These are phyloP conservation scores for Peromyscus californicus DNA, from an alignment of 2,113 vertebrate genomes.

Conservation along the genomic window DNA sequence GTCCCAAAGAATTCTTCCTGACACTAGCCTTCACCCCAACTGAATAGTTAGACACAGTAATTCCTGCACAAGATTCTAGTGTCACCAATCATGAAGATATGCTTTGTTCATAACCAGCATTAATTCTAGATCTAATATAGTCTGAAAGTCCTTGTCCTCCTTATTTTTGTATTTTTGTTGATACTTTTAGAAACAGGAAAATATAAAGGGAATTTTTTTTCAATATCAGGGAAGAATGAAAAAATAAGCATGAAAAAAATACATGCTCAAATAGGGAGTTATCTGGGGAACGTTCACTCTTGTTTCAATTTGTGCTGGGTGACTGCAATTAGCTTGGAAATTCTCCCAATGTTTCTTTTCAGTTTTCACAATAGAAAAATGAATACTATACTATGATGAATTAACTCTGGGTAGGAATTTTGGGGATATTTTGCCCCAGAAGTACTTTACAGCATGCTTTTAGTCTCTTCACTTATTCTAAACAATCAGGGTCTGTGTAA, in stretches of 20 bases:
- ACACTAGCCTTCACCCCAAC: fast-evolving
- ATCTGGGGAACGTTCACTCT: neutral
- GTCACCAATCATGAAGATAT: neutral
- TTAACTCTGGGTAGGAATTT: neutral
- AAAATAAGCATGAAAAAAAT: neutral
- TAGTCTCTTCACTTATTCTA: fast-evolving
- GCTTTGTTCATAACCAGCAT: neutral
- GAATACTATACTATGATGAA: neutral
- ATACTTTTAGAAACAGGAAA: slow-evolving; percentile 23
- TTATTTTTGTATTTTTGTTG: neutral
- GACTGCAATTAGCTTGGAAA: slow-evolving; percentile 20
- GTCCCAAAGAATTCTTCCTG: neutral
- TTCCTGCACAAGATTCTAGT: neutral
- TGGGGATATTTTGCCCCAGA: neutral
- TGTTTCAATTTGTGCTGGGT: slow-evolving; percentile 47
- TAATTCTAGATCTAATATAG: neutral
- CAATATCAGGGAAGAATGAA: neutral
- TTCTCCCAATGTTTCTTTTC: neutral
- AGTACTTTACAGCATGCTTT: neutral
- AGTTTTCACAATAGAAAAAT: slow-evolving; percentile 59
- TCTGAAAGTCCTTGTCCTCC: neutral
- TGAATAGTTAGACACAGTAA: neutral
- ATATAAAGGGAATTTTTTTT: neutral
- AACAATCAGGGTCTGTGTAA: neutral
- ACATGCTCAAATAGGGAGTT: neutral